Evolutionary conservation across 2,888 invertebrate genomes (phyloP).

Genomic region (Eupithecia abbreviata): DNA sequence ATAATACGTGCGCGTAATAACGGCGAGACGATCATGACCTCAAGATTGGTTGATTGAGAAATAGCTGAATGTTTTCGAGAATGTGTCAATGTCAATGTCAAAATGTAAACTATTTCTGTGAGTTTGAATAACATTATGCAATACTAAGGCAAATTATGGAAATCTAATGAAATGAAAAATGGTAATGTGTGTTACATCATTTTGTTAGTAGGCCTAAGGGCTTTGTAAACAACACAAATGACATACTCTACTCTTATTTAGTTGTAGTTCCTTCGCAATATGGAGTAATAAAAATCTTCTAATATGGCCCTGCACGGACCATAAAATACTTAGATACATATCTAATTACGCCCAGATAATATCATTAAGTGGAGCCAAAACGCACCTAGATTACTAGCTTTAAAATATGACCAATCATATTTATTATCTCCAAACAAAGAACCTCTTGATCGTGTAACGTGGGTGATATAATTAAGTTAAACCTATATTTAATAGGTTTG

Average conservation of each 20-base stretch:
- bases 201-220: not conserved
- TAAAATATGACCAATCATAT: slow-evolving; percentile 38
- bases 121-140: slow-evolving; percentile 19
- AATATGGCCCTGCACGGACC: slow-evolving; percentile 3
- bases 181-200: not conserved
- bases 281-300: slow-evolving; percentile 9
- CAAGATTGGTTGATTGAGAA: slow-evolving; percentile 27
- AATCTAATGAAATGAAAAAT: not conserved
- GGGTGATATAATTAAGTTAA: slow-evolving; percentile 50
- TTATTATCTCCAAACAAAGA: slow-evolving; percentile 58
- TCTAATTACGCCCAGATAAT: slow-evolving; percentile 42
- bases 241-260: not conserved
- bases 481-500: slow-evolving; percentile 42
- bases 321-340: slow-evolving; percentile 38
- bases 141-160: slow-evolving; percentile 1
- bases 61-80: slow-evolving; percentile 20
- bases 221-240: not conserved
- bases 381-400: slow-evolving; percentile 35
- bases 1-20: slow-evolving; percentile 11
- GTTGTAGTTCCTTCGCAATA: not conserved
- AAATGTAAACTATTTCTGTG: slow-evolving; percentile 16
- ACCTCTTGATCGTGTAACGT: slow-evolving; percentile 56
- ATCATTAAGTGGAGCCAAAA: slow-evolving; percentile 38
- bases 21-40: slow-evolving; percentile 32
- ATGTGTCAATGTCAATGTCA: slow-evolving; percentile 36